A percentile compares a stretch with the other conserved stretches of the same genome.
phyloP scores from a whole-genome alignment of 37 sponge, comb jelly and placozoan species.

The Chondrilla cf. caribensis region DNA sequence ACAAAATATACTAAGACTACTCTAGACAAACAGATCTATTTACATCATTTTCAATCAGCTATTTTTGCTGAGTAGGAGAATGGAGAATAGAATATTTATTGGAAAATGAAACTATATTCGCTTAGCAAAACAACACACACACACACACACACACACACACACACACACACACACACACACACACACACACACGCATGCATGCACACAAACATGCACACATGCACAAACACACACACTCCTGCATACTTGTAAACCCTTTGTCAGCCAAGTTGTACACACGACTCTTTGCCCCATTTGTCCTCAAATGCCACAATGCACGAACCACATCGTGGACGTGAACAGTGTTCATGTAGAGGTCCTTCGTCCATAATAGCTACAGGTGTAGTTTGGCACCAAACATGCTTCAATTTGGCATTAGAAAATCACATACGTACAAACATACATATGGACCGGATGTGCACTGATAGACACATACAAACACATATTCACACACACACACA shows the following conservation, averaged over 20 bases:
- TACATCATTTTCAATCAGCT: too few species aligned
- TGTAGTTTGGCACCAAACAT: not conserved
- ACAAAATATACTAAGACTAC: too few species aligned
- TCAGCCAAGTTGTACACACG: conserved; percentile 92
- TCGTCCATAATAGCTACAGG: conserved; percentile 87
- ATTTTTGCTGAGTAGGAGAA: too few species aligned
- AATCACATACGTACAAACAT: too few species aligned
- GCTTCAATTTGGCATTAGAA: too few species aligned
- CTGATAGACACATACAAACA: not conserved
- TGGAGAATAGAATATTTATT: too few species aligned
- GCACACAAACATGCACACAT: not conserved
- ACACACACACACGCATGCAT: too few species aligned
- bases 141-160: too few species aligned
- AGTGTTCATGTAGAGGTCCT: conserved; percentile 90
- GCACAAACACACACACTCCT: not conserved
- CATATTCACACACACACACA: not conserved
- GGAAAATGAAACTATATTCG: too few species aligned
- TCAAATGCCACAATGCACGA: conserved; percentile 81
- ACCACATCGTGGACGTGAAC: conserved; percentile 93
- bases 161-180: too few species aligned
- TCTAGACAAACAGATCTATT: too few species aligned
- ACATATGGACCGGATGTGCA: not conserved
- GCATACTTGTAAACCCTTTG: conserved; percentile 82
- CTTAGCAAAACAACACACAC: too few species aligned
- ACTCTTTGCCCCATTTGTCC: conserved; percentile 40